Base-by-base conservation (phyloP, 2,113 vertebrate genomes). In the Xyliphius kryptos region DNA sequence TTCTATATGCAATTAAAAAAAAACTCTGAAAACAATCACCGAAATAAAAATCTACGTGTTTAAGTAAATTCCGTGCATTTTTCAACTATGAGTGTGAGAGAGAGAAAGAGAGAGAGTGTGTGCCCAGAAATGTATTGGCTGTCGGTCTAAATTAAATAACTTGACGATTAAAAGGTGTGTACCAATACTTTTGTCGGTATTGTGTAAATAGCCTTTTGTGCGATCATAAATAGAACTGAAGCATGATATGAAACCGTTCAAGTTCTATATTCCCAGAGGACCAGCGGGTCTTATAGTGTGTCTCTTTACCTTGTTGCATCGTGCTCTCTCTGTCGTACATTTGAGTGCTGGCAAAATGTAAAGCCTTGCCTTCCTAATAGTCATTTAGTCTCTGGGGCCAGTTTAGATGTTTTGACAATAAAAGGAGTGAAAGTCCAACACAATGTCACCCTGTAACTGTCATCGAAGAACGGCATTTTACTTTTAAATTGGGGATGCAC, bases 151-250 rank as follows among this genome's bases (percentile, higher is more conserved):
- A n/a, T n/a, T n/a, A n/a, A n/a, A n/a, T n/a, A n/a, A n/a, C n/a
- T n/a, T n/a, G n/a, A n/a, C n/a, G n/a, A 32, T 32, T 32, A 32
- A 32, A 32, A 32, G 26, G 1, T 32, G 26, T 6, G 26, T 32
- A 3, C 26, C 26, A 32, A 32, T 32, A 32, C 26, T 1, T 32
- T 32, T 1, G 26, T 32, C 26, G 4, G 7, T 32, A 5, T 32
- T 5, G 26, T 32, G 26, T 32, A 3, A 32, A 32, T 32, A 32
- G 26, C 26, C 26, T 32, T 32, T 32, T 6, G 26, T 32, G 59
- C 58, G 54, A 67, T 68, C 70, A 63, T 13, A 68, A 60, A 63
- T 60, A 14, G 44, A 50, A 51, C 48, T 72, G 13, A 59, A 54
- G 61, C 37, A 17, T 64, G 44, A 43, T 58, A 38, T 60, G 49